Evolutionary conservation across 2,888 invertebrate genomes (phyloP).

Genomic region (Dryococelus australis): DNA sequence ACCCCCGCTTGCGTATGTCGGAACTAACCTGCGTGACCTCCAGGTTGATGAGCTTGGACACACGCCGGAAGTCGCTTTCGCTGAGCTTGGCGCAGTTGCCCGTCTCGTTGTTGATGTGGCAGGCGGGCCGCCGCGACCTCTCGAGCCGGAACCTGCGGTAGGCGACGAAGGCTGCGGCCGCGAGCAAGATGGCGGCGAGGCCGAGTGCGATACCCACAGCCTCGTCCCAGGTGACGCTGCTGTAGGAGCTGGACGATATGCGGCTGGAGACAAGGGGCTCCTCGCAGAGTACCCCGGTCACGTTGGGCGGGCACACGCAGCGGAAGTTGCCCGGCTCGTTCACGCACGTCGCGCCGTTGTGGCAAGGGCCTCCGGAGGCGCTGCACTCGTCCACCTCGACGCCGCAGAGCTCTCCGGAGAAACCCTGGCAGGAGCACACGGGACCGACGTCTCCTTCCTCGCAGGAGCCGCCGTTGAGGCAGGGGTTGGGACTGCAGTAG

Average conservation of each 20-base stretch:
- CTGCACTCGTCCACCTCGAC: constrained; percentile 61
- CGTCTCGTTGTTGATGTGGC: constrained; percentile 46
- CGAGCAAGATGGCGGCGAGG: constrained; percentile 53
- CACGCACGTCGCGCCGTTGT: constrained; percentile 77
- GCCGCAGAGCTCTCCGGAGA: constrained; percentile 57
- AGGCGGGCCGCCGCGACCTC: constrained; percentile 52
- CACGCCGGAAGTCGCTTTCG: constrained; percentile 53
- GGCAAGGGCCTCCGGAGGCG: constrained; percentile 71
- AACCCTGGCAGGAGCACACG: constrained; percentile 59
- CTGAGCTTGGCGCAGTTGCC: constrained; percentile 45
- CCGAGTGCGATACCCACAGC: constrained; percentile 35
- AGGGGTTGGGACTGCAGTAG: constrained; percentile 60
- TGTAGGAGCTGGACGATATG: constrained; percentile 35
- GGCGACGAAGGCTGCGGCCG: constrained; percentile 51
- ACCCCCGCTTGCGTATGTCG: too few species aligned
- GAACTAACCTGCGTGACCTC: constrained; percentile 53
- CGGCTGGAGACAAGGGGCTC: constrained; percentile 65
- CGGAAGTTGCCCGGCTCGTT: constrained; percentile 58
- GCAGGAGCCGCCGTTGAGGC: constrained; percentile 60
- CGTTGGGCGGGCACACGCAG: constrained; percentile 60
- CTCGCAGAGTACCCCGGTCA: constrained; percentile 60
- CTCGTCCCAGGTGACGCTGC: constrained; percentile 19
- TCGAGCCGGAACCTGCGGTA: constrained; percentile 59
- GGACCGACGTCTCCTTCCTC: constrained; percentile 58
- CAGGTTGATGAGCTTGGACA: constrained; percentile 57